These are phyloP conservation scores for Xerus inauris DNA, from an alignment of 2,113 vertebrate genomes.

Conservation along the genomic window DNA sequence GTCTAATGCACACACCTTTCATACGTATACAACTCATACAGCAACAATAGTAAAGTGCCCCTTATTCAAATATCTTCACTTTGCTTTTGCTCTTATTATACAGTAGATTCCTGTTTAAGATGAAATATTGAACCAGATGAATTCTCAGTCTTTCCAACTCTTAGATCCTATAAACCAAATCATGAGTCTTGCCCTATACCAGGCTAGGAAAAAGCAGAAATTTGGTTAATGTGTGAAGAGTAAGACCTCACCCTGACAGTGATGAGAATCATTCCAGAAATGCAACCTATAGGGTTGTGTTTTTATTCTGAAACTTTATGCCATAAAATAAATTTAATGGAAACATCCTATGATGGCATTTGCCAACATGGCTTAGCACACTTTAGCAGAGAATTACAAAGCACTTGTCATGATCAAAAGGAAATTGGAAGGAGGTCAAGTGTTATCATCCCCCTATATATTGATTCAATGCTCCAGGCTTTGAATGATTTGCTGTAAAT, in stretches of 20 bases:
- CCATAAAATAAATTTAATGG: conserved; percentile 40
- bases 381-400: conserved; percentile 43
- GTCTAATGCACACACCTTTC: not conserved
- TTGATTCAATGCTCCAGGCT: not conserved
- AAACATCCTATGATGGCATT: conserved; percentile 51
- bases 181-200: not conserved
- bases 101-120: not conserved
- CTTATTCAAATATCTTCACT: not conserved
- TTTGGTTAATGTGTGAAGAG: not conserved
- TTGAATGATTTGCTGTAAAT: conserved; percentile 47
- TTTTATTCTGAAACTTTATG: conserved; percentile 54
- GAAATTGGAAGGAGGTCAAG: conserved; percentile 48
- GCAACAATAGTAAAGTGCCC: not conserved
- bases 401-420: conserved; percentile 4
- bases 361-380: conserved; percentile 27
- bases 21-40: not conserved
- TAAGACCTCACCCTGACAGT: not conserved
- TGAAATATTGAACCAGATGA: conserved; percentile 22
- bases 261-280: not conserved
- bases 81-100: not conserved
- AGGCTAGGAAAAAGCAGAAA: not conserved
- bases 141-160: not conserved
- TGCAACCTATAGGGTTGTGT: not conserved
- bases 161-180: not conserved
- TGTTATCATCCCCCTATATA: not conserved